phyloP scores from a whole-genome alignment of 2,113 vertebrate genomes.

The Bujurquina vittata region DNA sequence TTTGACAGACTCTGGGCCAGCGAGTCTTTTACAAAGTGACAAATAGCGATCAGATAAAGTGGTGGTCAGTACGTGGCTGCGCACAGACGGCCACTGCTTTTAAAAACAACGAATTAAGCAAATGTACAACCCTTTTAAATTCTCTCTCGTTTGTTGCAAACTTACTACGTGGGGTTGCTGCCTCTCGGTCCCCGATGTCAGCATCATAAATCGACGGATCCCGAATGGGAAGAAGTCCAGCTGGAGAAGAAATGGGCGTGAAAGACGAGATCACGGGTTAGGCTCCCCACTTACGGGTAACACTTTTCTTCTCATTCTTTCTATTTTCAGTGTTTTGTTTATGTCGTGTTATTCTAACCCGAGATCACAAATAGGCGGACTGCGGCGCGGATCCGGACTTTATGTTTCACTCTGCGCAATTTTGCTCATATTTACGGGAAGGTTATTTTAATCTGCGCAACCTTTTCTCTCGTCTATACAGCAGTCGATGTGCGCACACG shows the following conservation, averaged over 20 bases:
- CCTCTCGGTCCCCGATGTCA: neutral
- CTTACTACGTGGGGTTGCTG: neutral
- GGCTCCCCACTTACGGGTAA: neutral
- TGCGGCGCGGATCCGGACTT: neutral
- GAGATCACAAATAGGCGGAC: neutral
- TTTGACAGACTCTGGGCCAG: no score
- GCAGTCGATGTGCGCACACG: neutral
- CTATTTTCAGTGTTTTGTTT: rapidly evolving
- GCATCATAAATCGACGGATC: neutral
- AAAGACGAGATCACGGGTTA: neutral
- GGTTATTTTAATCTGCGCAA: neutral
- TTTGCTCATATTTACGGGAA: neutral
- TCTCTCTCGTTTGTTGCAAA: neutral
- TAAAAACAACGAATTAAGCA: neutral
- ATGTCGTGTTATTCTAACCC: neutral
- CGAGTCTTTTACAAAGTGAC: neutral
- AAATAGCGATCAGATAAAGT: neutral
- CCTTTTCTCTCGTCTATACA: neutral
- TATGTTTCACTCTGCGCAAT: neutral
- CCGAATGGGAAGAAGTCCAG: neutral
- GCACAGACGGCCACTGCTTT: neutral
- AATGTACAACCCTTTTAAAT: neutral
- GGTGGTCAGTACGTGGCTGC: neutral
- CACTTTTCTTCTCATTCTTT: neutral
- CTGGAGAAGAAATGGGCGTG: neutral